Percentiles rank a stretch among this genome's conserved stretches.
These are phyloP conservation scores for Gnatocerus cornutus DNA, from an alignment of 2,888 invertebrate species.

Conservation along the genomic window DNA sequence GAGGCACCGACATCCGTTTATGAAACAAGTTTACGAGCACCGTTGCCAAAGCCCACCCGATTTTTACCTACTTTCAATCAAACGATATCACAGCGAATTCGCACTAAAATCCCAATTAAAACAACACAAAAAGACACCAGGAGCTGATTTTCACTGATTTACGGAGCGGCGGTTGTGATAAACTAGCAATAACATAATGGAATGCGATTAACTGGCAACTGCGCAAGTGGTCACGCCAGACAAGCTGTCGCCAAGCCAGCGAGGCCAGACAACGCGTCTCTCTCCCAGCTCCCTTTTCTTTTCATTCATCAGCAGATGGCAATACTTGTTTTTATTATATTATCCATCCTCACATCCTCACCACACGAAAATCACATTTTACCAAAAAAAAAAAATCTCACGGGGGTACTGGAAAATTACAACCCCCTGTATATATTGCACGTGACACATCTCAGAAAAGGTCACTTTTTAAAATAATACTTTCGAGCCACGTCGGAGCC, in stretches of 20 bases:
- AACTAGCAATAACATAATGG: slow-evolving; percentile 55
- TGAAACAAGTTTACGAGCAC: slow-evolving; percentile 80
- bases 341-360: not conserved
- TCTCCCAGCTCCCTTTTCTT: slow-evolving; percentile 65
- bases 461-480: too few species aligned
- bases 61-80: slow-evolving; percentile 56
- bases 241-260: slow-evolving; percentile 94
- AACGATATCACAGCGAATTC: not conserved
- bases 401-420: too few species aligned
- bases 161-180: slow-evolving; percentile 1
- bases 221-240: slow-evolving; percentile 86
- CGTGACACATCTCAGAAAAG: too few species aligned
- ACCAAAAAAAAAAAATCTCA: too few species aligned
- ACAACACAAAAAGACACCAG: not conserved
- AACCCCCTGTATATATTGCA: too few species aligned
- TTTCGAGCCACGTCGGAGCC: too few species aligned
- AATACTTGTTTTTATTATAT: slow-evolving; percentile 46
- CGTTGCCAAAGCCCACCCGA: slow-evolving; percentile 72
- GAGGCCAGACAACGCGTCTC: slow-evolving; percentile 88
- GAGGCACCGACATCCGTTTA: slow-evolving; percentile 80
- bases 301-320: slow-evolving; percentile 61
- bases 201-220: slow-evolving; percentile 78
- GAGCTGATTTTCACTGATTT: not conserved
- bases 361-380: not conserved
- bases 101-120: not conserved